Percentiles rank a stretch among this genome's conserved stretches.
Evolutionary conservation across 2,888 invertebrate genomes (phyloP).

Genomic region (Spodoptera exigua): DNA sequence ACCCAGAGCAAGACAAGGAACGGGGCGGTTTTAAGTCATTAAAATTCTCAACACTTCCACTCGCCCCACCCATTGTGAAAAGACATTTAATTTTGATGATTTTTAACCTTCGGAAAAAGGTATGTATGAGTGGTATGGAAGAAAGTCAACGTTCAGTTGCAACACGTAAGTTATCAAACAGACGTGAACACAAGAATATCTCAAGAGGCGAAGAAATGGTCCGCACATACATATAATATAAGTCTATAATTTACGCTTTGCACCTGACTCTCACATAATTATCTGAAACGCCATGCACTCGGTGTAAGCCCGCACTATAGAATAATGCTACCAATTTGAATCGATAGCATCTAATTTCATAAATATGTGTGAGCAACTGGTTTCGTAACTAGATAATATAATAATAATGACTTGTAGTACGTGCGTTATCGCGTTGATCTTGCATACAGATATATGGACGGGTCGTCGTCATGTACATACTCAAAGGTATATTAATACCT

Average conservation of each 20-base stretch:
- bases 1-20: too few relatives aligned
- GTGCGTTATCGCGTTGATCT: conserved; percentile 15
- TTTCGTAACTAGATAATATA: conserved; percentile 37
- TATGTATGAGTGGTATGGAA: too few relatives aligned
- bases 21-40: too few relatives aligned
- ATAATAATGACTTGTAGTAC: conserved; percentile 28
- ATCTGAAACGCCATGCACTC: conserved; percentile 7
- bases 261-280: conserved; percentile 37
- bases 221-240: conserved; percentile 11
- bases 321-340: conserved; percentile 52
- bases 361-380: conserved; percentile 38
- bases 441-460: conserved; percentile 25
- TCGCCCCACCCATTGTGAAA: too few relatives aligned
- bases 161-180: not conserved
- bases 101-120: too few relatives aligned
- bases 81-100: too few relatives aligned
- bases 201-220: conserved; percentile 35
- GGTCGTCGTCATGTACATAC: too few relatives aligned
- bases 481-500: conserved; percentile 1
- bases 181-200: not conserved
- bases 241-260: conserved; percentile 43
- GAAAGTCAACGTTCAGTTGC: too few relatives aligned
- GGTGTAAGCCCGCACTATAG: conserved; percentile 32
- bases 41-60: too few relatives aligned
- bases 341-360: conserved; percentile 49